A percentile compares a stretch with the other conserved stretches of the same genome.
phyloP scores from a whole-genome alignment of 1,140 invertebrate genomes.

The Drosophila bocki region DNA sequence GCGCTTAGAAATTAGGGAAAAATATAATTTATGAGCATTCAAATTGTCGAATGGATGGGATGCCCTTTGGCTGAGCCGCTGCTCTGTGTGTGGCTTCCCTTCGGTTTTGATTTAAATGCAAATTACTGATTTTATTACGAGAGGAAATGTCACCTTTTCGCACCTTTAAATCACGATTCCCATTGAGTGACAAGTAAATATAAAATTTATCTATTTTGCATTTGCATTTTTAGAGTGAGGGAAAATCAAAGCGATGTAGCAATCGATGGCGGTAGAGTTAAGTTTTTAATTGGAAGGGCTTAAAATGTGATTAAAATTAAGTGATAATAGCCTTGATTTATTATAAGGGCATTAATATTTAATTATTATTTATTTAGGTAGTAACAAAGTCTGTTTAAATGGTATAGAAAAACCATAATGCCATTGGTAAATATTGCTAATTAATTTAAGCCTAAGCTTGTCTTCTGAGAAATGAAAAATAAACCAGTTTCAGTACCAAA shows the following conservation, averaged over 20 bases:
- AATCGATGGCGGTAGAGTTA: background rate
- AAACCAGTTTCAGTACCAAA: background rate
- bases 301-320: background rate
- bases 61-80: conserved; percentile 28
- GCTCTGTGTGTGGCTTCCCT: conserved; percentile 36
- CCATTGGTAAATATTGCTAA: background rate
- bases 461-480: conserved; percentile 7
- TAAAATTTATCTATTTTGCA: conserved; percentile 38
- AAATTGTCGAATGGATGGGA: conserved; percentile 41
- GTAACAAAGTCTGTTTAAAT: background rate
- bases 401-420: background rate
- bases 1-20: conserved; percentile 66
- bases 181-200: conserved; percentile 57
- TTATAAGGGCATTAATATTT: too few relatives aligned
- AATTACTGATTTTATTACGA: conserved; percentile 45
- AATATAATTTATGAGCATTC: conserved; percentile 72
- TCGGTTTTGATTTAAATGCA: conserved; percentile 80
- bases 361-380: background rate
- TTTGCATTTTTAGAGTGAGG: conserved; percentile 19
- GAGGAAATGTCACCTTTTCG: conserved; percentile 68
- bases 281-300: conserved; percentile 14
- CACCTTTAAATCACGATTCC: conserved; percentile 71
- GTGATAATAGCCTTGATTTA: background rate
- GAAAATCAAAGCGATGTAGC: background rate
- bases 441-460: conserved; percentile 9